Conservation (phyloP, 2,113 vertebrate genomes). For the Nycticebus coucang region DNA sequence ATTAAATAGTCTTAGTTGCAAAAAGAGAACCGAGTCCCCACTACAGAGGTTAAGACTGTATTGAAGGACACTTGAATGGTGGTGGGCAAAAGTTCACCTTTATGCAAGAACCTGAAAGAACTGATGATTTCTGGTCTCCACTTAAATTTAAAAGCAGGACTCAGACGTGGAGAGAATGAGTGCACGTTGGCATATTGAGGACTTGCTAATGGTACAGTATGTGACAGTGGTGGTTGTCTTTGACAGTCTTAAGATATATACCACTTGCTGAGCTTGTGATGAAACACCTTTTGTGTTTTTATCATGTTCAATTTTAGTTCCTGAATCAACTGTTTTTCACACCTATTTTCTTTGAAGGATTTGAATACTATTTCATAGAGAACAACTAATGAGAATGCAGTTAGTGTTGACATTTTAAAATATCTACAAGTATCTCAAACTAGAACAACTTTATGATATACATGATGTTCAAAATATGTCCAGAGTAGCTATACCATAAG, state of each 20-base stretch:
- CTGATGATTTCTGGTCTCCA: not conserved
- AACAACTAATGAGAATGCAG: not conserved
- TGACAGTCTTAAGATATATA: not conserved
- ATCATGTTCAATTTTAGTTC: not conserved
- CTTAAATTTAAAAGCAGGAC: not conserved
- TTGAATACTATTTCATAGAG: not conserved
- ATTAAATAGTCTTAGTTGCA: not conserved
- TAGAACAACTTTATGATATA: not conserved
- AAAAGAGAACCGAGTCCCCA: not conserved
- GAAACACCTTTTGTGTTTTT: constrained; percentile 4
- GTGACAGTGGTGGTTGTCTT: not conserved
- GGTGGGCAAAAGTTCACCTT: not conserved
- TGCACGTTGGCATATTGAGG: not conserved
- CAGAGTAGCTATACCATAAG: not conserved
- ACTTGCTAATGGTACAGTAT: not conserved
- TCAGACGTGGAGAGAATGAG: not conserved
- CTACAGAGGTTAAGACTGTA: fast-evolving
- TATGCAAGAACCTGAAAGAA: not conserved
- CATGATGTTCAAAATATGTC: not conserved
- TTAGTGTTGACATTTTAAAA: constrained; percentile 21
- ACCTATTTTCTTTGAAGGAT: constrained; percentile 40
- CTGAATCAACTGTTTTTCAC: not conserved
- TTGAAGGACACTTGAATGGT: not conserved
- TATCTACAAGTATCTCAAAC: not conserved
- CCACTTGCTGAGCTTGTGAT: not conserved